phyloP scores from a whole-genome alignment of 1,140 invertebrate species.

The Macrocentrus cingulum region DNA sequence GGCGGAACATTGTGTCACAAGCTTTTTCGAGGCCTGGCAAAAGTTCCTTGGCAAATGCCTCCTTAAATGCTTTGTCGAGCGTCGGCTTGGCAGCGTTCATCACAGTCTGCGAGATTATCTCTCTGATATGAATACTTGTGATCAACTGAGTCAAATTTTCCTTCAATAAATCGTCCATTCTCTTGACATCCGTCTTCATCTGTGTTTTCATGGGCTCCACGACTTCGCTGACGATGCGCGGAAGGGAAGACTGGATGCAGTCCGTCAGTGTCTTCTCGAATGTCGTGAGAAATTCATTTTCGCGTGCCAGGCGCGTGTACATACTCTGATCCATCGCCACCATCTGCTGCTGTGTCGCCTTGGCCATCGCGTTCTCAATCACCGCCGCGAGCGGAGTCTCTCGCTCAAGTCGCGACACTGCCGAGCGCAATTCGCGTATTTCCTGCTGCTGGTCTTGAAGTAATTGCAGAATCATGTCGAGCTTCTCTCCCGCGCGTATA shows the following conservation, averaged over 20 bases:
- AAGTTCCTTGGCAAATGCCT: constrained; percentile 72
- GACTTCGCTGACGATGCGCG: constrained; percentile 62
- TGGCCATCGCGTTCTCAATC: constrained; percentile 45
- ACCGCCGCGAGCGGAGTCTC: constrained; percentile 44
- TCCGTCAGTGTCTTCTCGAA: constrained; percentile 68
- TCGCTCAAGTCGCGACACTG: constrained; percentile 50
- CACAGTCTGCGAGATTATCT: constrained; percentile 70
- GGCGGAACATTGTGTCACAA: constrained; percentile 81
- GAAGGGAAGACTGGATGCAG: constrained; percentile 69
- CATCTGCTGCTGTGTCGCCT: constrained; percentile 49
- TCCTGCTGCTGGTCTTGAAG: constrained; percentile 48
- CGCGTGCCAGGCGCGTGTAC: constrained; percentile 52
- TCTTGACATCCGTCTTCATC: constrained; percentile 70
- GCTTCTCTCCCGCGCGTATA: too few species aligned
- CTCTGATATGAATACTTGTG: constrained; percentile 73
- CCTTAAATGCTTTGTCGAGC: constrained; percentile 72
- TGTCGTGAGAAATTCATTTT: constrained; percentile 59
- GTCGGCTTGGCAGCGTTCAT: constrained; percentile 67
- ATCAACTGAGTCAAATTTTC: constrained; percentile 79
- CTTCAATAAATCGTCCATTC: constrained; percentile 76
- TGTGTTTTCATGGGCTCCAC: constrained; percentile 75
- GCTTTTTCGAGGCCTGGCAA: constrained; percentile 84
- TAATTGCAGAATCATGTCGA: constrained; percentile 41
- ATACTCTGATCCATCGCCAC: constrained; percentile 56
- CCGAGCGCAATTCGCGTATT: constrained; percentile 43